phyloP scores from a whole-genome alignment of 2,888 invertebrate species.

The Cantharis rufa region DNA sequence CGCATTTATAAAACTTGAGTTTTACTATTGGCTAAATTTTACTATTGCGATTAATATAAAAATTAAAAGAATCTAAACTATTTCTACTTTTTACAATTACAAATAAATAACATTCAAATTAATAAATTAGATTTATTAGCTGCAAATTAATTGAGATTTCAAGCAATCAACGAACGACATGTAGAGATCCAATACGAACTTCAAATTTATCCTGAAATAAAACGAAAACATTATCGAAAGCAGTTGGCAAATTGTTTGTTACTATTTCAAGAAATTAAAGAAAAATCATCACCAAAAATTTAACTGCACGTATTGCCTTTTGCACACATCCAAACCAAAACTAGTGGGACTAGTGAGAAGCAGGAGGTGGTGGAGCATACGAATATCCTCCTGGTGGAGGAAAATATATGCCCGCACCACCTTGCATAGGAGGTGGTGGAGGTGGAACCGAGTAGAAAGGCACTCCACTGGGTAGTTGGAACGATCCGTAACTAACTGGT shows the following conservation, averaged over 20 bases:
- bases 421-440: slow-evolving; percentile 47
- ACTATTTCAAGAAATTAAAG: neutral
- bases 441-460: slow-evolving; percentile 51
- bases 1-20: neutral
- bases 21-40: neutral
- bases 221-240: neutral
- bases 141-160: neutral
- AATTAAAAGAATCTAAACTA: neutral
- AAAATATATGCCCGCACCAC: slow-evolving; percentile 36
- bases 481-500: slow-evolving; percentile 41
- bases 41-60: neutral
- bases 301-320: slow-evolving; percentile 13
- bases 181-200: slow-evolving; percentile 20
- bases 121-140: neutral
- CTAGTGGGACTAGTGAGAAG: slow-evolving; percentile 47
- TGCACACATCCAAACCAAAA: slow-evolving; percentile 14
- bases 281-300: slow-evolving; percentile 18
- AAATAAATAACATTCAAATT: neutral
- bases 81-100: neutral
- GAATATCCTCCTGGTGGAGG: slow-evolving; percentile 42
- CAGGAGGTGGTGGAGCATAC: slow-evolving; percentile 50
- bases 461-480: slow-evolving; percentile 47
- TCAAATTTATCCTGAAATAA: slow-evolving; percentile 17
- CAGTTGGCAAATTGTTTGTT: neutral
- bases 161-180: neutral